Evolutionary conservation across 2,113 vertebrate genomes (phyloP).

Genomic region (Mesitornis unicolor): DNA sequence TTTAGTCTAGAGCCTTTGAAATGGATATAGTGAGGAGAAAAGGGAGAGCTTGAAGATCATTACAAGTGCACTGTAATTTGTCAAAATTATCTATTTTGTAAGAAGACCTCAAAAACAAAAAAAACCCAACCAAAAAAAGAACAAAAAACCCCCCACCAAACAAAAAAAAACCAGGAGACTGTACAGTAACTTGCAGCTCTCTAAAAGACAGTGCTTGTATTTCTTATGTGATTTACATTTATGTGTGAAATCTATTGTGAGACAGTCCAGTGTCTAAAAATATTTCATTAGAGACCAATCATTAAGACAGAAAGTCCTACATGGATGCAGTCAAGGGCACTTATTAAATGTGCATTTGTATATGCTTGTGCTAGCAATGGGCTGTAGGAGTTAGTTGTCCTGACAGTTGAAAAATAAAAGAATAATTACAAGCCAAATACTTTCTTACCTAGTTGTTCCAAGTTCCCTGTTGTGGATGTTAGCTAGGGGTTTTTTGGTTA

Average conservation of each 20-base stretch:
- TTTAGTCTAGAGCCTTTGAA: background rate
- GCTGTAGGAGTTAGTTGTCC: background rate
- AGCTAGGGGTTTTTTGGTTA: background rate
- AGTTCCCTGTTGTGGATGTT: background rate
- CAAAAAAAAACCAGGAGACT: background rate
- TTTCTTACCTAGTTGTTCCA: background rate
- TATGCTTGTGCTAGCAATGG: background rate
- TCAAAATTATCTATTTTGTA: background rate
- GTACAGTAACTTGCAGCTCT: background rate
- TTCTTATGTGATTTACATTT: background rate
- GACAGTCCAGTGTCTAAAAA: background rate
- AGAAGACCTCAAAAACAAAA: background rate
- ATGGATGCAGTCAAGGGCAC: background rate
- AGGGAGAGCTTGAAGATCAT: background rate
- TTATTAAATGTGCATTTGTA: background rate
- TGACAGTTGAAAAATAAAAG: background rate
- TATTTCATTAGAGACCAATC: background rate
- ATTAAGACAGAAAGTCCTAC: background rate
- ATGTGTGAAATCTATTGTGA: rapidly evolving
- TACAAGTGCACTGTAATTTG: background rate
- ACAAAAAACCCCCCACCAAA: too few relatives aligned
- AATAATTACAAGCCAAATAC: background rate
- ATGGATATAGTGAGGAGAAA: background rate
- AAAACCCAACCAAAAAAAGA: background rate
- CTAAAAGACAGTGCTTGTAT: background rate